A percentile compares a stretch with the other conserved stretches of the same genome.
Evolutionary conservation across 2,888 invertebrate genomes (phyloP).

Genomic region (Nephrotoma flavescens): DNA sequence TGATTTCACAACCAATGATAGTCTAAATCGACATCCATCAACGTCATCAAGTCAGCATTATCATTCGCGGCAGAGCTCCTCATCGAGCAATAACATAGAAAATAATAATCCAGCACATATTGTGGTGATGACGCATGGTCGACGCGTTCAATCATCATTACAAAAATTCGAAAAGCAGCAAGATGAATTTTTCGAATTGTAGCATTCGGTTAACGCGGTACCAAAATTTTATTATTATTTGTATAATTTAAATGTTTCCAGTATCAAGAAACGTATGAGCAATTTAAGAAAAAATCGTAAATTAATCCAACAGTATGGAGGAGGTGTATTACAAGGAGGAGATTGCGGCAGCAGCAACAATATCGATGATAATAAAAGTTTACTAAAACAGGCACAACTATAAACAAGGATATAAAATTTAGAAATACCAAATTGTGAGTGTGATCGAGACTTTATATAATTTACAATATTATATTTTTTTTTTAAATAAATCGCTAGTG

Average conservation of each 20-base stretch:
- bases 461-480: background rate
- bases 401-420: background rate
- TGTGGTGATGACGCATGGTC: constrained; percentile 60
- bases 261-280: constrained; percentile 2
- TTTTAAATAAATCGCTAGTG: background rate
- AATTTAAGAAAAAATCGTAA: background rate
- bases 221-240: constrained; percentile 15
- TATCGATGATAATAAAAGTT: background rate
- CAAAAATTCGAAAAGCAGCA: constrained; percentile 71
- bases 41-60: constrained; percentile 20
- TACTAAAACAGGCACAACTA: background rate
- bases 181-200: constrained; percentile 85
- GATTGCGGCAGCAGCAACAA: background rate
- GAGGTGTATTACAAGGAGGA: background rate
- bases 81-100: constrained; percentile 24
- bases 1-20: constrained; percentile 21
- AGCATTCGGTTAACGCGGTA: constrained; percentile 39
- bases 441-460: background rate
- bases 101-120: constrained; percentile 16
- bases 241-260: constrained; percentile 2
- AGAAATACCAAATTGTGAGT: background rate
- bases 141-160: constrained; percentile 63
- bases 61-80: constrained; percentile 27
- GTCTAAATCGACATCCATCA: constrained; percentile 18
- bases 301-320: background rate